A percentile compares a stretch with the other conserved stretches of the same genome.
Evolutionary conservation across 2,113 vertebrate species (phyloP).

Genomic region (Serranochromis macrocephalus): DNA sequence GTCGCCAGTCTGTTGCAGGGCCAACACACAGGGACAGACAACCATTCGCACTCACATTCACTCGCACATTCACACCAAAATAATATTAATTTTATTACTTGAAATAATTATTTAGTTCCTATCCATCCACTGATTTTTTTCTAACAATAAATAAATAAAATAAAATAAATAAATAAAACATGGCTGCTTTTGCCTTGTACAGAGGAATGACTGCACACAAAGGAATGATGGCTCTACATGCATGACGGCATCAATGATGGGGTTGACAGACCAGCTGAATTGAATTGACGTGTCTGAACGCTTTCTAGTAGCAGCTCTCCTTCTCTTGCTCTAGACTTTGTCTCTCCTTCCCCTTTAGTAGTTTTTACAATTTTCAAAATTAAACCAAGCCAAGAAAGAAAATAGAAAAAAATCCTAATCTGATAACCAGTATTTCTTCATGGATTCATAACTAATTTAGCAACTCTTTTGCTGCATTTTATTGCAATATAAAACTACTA

Average conservation of each 20-base stretch:
- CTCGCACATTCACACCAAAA: background rate
- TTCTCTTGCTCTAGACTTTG: background rate
- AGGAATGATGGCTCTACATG: conserved; percentile 16
- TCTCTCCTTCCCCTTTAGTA: background rate
- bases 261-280: conserved; percentile 42
- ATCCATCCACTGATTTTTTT: conserved; percentile 6
- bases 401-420: background rate
- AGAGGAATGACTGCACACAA: conserved; percentile 32
- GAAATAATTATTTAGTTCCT: conserved; percentile 20
- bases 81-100: background rate
- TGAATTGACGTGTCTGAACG: conserved; percentile 21
- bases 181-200: conserved; percentile 23
- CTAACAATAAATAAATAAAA: background rate
- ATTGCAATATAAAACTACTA: background rate
- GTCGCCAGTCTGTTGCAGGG: too few relatives aligned
- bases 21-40: too few relatives aligned
- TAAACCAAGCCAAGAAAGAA: background rate
- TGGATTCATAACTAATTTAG: background rate
- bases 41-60: too few relatives aligned
- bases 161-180: background rate
- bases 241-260: conserved; percentile 23
- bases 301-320: background rate
- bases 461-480: background rate
- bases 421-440: background rate
- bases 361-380: background rate